Conservation (phyloP, 2,113 vertebrate genomes). For the Hippocampus abdominalis region DNA sequence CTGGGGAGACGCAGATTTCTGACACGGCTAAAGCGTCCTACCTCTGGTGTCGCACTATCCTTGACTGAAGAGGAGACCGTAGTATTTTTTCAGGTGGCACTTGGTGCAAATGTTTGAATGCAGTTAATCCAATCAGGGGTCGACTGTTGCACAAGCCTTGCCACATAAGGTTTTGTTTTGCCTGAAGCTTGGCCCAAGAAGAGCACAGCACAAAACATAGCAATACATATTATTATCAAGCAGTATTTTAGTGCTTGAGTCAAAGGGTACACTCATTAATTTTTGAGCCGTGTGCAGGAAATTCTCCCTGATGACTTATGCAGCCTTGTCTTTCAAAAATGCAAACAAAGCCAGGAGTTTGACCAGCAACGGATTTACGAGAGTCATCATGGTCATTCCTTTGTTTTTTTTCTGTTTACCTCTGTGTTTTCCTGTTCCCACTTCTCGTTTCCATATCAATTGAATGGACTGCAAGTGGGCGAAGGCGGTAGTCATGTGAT, state of each 20-base stretch:
- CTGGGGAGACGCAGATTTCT: no score
- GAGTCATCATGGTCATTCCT: slow-evolving; percentile 47
- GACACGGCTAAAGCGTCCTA: no score
- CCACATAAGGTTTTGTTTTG: background rate
- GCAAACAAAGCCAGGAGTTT: slow-evolving; percentile 39
- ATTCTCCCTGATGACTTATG: slow-evolving; percentile 10
- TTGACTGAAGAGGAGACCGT: no score
- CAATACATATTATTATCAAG: background rate
- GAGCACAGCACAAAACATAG: background rate
- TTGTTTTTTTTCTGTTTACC: slow-evolving; percentile 25
- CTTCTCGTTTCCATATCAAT: slow-evolving; percentile 55
- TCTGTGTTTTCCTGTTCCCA: slow-evolving; percentile 2
- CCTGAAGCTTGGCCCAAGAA: background rate
- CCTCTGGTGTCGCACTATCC: no score
- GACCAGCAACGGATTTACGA: slow-evolving; percentile 7
- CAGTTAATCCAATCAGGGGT: background rate
- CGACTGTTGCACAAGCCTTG: background rate
- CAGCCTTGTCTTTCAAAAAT: slow-evolving; percentile 42
- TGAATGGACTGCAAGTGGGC: slow-evolving; percentile 18
- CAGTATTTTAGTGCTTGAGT: background rate
- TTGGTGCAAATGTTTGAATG: background rate
- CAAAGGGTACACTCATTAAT: background rate
- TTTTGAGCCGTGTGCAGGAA: background rate
- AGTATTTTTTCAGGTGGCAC: no score
- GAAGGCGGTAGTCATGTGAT: slow-evolving; percentile 31